Percentiles rank a stretch among this genome's conserved stretches.
Conservation (phyloP, 2,888 invertebrate genomes). For the Lasius platythorax region DNA sequence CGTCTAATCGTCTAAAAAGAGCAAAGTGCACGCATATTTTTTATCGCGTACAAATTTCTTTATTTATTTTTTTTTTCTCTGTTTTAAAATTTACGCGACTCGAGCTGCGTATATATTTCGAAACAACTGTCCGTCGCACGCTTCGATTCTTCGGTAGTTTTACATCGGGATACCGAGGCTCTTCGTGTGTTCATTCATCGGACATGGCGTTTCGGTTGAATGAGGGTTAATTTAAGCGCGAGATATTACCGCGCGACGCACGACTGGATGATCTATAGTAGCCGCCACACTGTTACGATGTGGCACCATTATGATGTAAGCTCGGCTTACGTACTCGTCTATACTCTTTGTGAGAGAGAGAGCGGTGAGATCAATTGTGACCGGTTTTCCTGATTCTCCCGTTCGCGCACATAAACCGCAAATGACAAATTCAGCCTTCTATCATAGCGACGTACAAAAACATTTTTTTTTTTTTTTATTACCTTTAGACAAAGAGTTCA, state of each 20-base stretch:
- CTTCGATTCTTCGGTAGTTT: background rate
- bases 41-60: background rate
- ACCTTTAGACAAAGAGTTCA: background rate
- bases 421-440: background rate
- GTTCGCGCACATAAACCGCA: constrained; percentile 23
- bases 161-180: background rate
- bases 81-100: background rate
- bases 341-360: constrained; percentile 25
- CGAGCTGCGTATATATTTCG: background rate
- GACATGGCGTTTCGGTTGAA: constrained; percentile 43
- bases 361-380: constrained; percentile 64
- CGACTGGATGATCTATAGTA: constrained; percentile 70
- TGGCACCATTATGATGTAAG: constrained; percentile 68
- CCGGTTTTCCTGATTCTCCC: constrained; percentile 46
- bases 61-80: background rate
- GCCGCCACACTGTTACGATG: constrained; percentile 43
- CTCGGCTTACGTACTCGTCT: constrained; percentile 38
- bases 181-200: constrained; percentile 4
- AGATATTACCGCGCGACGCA: constrained; percentile 53
- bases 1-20: background rate
- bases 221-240: constrained; percentile 51
- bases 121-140: background rate
- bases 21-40: background rate
- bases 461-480: background rate
- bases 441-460: background rate